These are phyloP conservation scores for Sericinus montela DNA, from an alignment of 2,888 invertebrate genomes.

Conservation along the genomic window DNA sequence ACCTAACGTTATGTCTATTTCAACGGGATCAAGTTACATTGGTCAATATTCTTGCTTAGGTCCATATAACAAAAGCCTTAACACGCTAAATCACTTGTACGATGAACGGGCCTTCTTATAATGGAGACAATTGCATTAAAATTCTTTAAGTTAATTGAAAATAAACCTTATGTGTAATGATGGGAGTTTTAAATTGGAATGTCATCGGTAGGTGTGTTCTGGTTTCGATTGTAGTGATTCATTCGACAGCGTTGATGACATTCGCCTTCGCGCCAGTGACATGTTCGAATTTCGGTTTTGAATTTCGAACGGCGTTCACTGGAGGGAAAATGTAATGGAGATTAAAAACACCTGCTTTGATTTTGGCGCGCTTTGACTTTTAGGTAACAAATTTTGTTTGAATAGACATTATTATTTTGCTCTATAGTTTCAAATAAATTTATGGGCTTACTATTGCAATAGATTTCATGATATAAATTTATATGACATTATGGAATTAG, in stretches of 20 bases:
- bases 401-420: too few species aligned
- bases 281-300: slow-evolving; percentile 29
- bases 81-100: slow-evolving; percentile 22
- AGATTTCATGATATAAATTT: too few species aligned
- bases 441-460: too few species aligned
- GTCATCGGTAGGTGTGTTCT: slow-evolving; percentile 21
- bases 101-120: slow-evolving; percentile 23
- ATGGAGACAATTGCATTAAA: slow-evolving; percentile 23
- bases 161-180: slow-evolving; percentile 26
- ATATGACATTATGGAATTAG: too few species aligned
- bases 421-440: too few species aligned
- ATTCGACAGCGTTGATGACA: slow-evolving; percentile 42
- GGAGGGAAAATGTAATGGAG: slow-evolving; percentile 12
- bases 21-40: slow-evolving; percentile 5
- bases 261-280: slow-evolving; percentile 34
- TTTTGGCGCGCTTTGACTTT: slow-evolving; percentile 3
- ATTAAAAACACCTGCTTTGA: slow-evolving; percentile 18
- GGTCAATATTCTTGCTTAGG: slow-evolving; percentile 8
- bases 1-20: slow-evolving; percentile 11
- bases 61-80: slow-evolving; percentile 26
- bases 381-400: too few species aligned
- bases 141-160: slow-evolving; percentile 27
- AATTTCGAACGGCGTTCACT: slow-evolving; percentile 16
- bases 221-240: slow-evolving; percentile 51
- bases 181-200: slow-evolving; percentile 24